Evolutionary conservation across 2,888 invertebrate genomes (phyloP), one percentile per base, ranked within the genome.

Genomic region (Strigamia crassipes): DNA sequence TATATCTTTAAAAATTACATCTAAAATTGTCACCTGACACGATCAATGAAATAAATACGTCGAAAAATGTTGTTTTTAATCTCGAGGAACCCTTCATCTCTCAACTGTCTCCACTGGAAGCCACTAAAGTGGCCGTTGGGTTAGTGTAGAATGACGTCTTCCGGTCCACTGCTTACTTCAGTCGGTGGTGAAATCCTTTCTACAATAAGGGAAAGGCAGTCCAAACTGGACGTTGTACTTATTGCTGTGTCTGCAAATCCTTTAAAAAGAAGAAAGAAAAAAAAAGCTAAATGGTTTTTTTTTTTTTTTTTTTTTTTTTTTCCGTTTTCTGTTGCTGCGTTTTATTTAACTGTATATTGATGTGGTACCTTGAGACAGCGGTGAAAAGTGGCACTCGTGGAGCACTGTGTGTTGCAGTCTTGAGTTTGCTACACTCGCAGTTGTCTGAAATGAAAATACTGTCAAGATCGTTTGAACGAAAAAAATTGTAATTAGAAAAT

Each of bases 141-240:
- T 73, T 73, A 73, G 73, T 73, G 73, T 27, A 73, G 73, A 73
- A 73, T 73, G 73, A 73, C 73, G 31, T 73, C 73, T 73, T 73
- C 73, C 73, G 73, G 73, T 73, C 73, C 73, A 73, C 23, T 73
- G 73, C 27, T 31, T 73, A 31, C 27, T 31, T 31, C 73, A 13
- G 27, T 27, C 31, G 73, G 27, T 31, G 73, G 27, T 27, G 73
- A 38, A 78, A 93, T 90, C 82, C 92, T 92, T 87, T 93, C 93
- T 0, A 93, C 93, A 84, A 93, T 93, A 85, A 92, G 90, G 73
- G 92, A 90, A 18, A 93, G 88, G 46, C 93, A 90, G 83, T 93
- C 93, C 66, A 93, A 87, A 84, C 93, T 93, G 86, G 89, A 89
- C 0, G 87, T 87, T 4, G 83, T 82, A 12, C 83, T 83, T 38